Base-by-base conservation (phyloP, 2,113 vertebrate genomes). In the Tricholaema leucomelas region DNA sequence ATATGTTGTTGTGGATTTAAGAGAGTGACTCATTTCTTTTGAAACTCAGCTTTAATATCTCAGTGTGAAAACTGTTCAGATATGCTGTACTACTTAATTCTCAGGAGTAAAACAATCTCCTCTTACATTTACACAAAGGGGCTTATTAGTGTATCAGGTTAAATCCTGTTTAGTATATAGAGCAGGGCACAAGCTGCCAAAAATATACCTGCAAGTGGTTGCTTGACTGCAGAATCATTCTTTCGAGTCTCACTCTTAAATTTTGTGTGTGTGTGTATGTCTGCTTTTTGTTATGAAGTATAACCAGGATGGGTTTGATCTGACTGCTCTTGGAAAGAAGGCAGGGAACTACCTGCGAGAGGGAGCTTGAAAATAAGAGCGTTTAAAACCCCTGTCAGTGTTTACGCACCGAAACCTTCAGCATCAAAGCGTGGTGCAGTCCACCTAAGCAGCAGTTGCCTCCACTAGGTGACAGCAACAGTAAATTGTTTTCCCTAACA, bases 391-490 rank as follows among this genome's bases (percentile, higher is more conserved):
- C 48, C 25, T 70, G 3, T 38, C 27, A 56, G 60, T n/a, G 74
- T 69, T 91, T 42, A 20, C 31, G n/a, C 61, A 31, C 48, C 86
- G 84, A 69, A 85, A 31, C 24, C 18, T 74, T 31, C 42, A 85
- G 58, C 58, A 58, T 61, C 78, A 77, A 65, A 84, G 58, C 10
- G 5, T 46, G 64, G 67, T 38, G 2, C 8, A 13, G 88, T 70
- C 86, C 87, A 88, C 81, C 91, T 91, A 12, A 79, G 87, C 89
- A 87, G 88, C 81, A 75, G 23, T 50, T 96, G 84, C 93, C 88
- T 93, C 94, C 93, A 95, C 95, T 96, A 95, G 95, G 87, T 94
- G 92, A 91, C 83, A 95, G 93, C 91, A 93, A 24, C 89, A 95
- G 94, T 91, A 95, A 94, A 95, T 93, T 91, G 80, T 94, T 94